Conservation (phyloP, 2,797 vertebrate species). For the Chloroceryle amazona region DNA sequence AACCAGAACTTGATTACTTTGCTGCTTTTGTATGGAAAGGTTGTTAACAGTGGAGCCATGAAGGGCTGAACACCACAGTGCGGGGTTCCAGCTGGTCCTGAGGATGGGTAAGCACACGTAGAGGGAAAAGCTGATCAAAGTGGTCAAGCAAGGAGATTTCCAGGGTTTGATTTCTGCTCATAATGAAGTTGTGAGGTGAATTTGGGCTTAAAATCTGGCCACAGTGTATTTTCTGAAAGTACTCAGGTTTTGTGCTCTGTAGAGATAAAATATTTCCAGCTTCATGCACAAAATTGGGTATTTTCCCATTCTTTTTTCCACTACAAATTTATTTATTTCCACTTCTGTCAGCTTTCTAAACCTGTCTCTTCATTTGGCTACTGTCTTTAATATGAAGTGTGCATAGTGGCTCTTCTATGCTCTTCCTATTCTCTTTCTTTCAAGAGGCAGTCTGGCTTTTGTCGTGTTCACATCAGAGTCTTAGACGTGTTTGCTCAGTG, state of each 20-base stretch:
- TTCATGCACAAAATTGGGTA: background rate
- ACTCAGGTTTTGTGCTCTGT: background rate
- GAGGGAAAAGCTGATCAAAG: background rate
- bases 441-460: background rate
- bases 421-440: background rate
- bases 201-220: background rate
- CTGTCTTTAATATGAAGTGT: background rate
- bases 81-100: background rate
- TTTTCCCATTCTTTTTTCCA: background rate
- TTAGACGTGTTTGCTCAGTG: background rate
- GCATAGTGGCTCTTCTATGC: background rate
- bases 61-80: fast-evolving
- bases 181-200: background rate
- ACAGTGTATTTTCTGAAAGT: background rate
- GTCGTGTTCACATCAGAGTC: background rate
- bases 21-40: background rate
- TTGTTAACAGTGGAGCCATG: fast-evolving
- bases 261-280: background rate
- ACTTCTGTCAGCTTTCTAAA: background rate
- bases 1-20: background rate
- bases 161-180: background rate
- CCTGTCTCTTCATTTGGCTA: background rate
- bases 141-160: background rate
- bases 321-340: background rate
- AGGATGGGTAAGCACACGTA: background rate